Evolutionary conservation across 2,888 invertebrate genomes (phyloP).

Genomic region (Limulus polyphemus): DNA sequence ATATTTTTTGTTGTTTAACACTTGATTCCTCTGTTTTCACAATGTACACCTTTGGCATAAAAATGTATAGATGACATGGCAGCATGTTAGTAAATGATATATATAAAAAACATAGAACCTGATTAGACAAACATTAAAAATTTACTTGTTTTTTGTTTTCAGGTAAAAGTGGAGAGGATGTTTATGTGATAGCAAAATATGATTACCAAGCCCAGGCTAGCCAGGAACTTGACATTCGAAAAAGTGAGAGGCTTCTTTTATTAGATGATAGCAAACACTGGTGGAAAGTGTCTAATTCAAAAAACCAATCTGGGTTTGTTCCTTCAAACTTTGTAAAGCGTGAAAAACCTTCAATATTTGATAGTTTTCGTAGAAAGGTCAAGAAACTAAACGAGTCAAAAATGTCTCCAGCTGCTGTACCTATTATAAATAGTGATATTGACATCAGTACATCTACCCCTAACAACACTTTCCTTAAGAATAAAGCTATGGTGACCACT

Average conservation of each 20-base stretch:
- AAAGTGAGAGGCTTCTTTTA: constrained; percentile 89
- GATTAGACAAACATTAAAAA: too few relatives aligned
- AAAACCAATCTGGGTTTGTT: constrained; percentile 91
- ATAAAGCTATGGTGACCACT: constrained; percentile 12
- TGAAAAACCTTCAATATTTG: constrained; percentile 88
- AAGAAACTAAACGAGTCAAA: constrained; percentile 25
- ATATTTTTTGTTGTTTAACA: too few relatives aligned
- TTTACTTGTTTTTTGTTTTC: neutral
- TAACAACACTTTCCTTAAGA: constrained; percentile 12
- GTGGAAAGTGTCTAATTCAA: constrained; percentile 94
- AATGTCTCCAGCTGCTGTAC: constrained; percentile 26
- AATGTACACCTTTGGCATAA: too few relatives aligned
- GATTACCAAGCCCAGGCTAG: constrained; percentile 97
- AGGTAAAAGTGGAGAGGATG: constrained; percentile 44
- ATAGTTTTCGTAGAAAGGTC: constrained; percentile 46
- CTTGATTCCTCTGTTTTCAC: too few relatives aligned
- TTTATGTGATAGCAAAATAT: constrained; percentile 96
- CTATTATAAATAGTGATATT: constrained; percentile 23
- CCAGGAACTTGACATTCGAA: constrained; percentile 90
- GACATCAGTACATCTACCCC: constrained; percentile 27
- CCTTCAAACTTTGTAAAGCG: constrained; percentile 99
- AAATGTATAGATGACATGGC: too few relatives aligned
- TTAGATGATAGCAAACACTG: constrained; percentile 97
- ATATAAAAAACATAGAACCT: too few relatives aligned
- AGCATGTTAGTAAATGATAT: too few relatives aligned